Evolutionary conservation across 2,888 invertebrate species (phyloP).

Genomic region (Byasa hedistus): DNA sequence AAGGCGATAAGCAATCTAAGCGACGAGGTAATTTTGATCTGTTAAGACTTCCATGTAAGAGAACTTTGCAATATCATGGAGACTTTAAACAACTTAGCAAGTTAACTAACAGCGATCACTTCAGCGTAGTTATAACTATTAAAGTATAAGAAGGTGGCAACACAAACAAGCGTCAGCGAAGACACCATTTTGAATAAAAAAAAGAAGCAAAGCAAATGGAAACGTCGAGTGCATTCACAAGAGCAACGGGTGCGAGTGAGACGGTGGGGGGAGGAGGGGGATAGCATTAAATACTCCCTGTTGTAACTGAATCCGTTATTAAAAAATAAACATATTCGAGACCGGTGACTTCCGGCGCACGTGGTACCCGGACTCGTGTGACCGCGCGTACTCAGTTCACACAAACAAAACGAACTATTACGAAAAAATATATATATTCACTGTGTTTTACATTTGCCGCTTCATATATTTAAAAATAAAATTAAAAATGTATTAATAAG

Average conservation of each 20-base stretch:
- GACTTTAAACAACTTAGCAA: no score
- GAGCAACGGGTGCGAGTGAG: slow-evolving; percentile 14
- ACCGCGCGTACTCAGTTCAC: not conserved
- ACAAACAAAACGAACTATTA: no score
- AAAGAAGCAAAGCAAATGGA: not conserved
- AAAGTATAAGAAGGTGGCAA: not conserved
- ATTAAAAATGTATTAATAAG: no score
- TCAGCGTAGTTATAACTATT: not conserved
- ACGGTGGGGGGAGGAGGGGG: not conserved
- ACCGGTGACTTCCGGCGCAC: slow-evolving; percentile 37
- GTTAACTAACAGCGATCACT: not conserved
- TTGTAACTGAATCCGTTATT: slow-evolving; percentile 24
- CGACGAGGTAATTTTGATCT: no score
- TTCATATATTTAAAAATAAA: no score
- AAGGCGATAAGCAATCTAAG: no score
- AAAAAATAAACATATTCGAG: slow-evolving; percentile 29
- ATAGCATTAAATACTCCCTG: slow-evolving; percentile 22
- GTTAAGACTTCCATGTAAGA: no score
- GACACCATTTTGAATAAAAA: not conserved
- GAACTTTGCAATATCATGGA: no score
- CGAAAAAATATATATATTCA: no score
- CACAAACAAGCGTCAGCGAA: not conserved
- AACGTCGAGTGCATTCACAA: slow-evolving; percentile 16
- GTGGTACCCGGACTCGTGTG: slow-evolving; percentile 29
- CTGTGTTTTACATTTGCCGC: no score